These are phyloP conservation scores for Bufo gargarizans DNA, from an alignment of 2,113 vertebrate genomes.

Conservation along the genomic window DNA sequence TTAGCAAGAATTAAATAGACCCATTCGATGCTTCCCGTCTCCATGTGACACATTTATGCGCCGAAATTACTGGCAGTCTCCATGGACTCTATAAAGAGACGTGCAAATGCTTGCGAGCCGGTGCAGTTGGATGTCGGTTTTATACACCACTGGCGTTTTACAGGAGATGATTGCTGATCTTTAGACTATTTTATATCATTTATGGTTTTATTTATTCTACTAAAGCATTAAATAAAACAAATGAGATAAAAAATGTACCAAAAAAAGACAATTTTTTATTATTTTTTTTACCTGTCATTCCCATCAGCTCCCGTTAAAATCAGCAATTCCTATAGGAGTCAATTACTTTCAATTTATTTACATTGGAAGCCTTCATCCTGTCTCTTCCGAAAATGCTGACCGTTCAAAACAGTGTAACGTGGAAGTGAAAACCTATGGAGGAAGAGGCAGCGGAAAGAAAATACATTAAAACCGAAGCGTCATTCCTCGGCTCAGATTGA, in stretches of 20 bases:
- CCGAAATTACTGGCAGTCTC: neutral
- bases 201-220: neutral
- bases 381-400: constrained; percentile 27
- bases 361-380: constrained; percentile 31
- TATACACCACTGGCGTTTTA: neutral
- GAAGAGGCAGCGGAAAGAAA: constrained; percentile 9
- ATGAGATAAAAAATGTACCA: neutral
- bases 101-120: neutral
- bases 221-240: neutral
- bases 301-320: neutral
- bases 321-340: constrained; percentile 34
- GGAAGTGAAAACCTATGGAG: constrained; percentile 4
- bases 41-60: neutral
- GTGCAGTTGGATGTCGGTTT: neutral
- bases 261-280: too few species aligned
- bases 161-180: neutral
- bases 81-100: too few species aligned
- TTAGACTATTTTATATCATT: neutral
- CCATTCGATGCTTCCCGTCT: neutral
- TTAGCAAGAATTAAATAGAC: constrained; percentile 14
- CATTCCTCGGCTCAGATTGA: neutral
- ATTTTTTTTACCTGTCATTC: neutral
- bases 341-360: constrained; percentile 44
- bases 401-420: neutral
- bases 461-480: constrained; percentile 15